These are phyloP conservation scores for Sebastiscus tertius DNA, from an alignment of 2,797 vertebrate genomes.

Conservation along the genomic window DNA sequence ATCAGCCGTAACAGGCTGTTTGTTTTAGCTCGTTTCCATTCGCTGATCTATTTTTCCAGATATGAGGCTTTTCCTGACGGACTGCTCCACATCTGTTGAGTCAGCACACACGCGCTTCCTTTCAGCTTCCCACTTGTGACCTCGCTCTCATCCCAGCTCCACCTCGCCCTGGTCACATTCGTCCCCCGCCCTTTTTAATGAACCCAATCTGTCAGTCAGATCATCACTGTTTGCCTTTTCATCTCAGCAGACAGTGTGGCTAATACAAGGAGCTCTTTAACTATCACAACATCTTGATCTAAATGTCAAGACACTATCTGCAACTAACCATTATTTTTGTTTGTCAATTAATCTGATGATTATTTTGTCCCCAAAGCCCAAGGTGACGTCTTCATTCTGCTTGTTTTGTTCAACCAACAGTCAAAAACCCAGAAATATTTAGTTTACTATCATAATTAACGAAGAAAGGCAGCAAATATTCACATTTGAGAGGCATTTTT, in stretches of 20 bases:
- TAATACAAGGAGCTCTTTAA: background rate
- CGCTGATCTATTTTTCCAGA: constrained; percentile 56
- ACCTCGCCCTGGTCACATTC: constrained; percentile 1
- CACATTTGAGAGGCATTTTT: background rate
- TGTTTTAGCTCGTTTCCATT: constrained; percentile 58
- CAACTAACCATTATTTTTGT: background rate
- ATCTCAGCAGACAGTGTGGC: background rate
- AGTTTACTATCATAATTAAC: background rate
- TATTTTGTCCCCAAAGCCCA: background rate
- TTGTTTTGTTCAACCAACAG: background rate
- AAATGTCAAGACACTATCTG: background rate
- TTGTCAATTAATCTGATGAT: background rate
- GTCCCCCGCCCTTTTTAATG: background rate
- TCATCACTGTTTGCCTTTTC: background rate
- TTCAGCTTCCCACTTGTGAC: constrained; percentile 57
- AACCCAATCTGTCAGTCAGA: background rate
- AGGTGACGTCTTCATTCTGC: background rate
- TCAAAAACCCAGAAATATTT: background rate
- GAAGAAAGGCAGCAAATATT: background rate
- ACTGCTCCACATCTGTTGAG: constrained; percentile 60
- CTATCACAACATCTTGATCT: background rate
- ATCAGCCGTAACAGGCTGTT: constrained; percentile 37
- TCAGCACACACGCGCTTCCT: constrained; percentile 70
- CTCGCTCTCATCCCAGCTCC: constrained; percentile 25
- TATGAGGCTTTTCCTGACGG: constrained; percentile 56